Evolutionary conservation across 2,888 invertebrate species (phyloP), one percentile per base, ranked within the genome.

Genomic region (Mycalesis mineus): DNA sequence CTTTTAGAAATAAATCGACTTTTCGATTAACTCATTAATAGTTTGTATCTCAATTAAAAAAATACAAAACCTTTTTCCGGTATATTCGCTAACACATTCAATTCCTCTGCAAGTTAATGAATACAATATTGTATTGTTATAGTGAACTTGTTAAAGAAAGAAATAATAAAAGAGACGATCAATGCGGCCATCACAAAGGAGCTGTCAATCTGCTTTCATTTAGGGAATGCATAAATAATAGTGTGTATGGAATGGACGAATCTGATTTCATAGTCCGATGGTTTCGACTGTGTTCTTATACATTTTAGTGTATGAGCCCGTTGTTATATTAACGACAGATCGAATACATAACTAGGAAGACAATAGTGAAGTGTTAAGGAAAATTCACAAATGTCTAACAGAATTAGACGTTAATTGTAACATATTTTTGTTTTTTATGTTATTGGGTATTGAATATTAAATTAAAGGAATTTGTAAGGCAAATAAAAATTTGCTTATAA

Each of bases 261-360:
- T 66, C 60, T 66, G 64, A 63, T 67, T 67, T 66, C 64, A 65
- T 66, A 67, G 64, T 66, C 64, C 55, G 67, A 61, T 66, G 68
- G 57, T 65, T 68, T 64, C 58, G 62, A 45, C 48, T 59, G 65
- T 64, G 33, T 33, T 51, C 41, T 42, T 42, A 33, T 52, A 33
- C 33, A 33, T 42, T 13, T 17, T 52, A 52, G 42, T 33, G 17
- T 7, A 17, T 31, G 42, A 52, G 52, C 0, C 6, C 4, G 9
- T 15, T 22, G 33, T 17, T 11, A 15, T 7, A 14, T 39, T 39
- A 14, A 3, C 14, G 22, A n/a, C 1, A 22, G 28, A 5, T 22
- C 5, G 8, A 42, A 42, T 41, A 17, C 41, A 8, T 41, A 41
- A 40, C 13, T n/a, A n/a, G n/a, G n/a, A n/a, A n/a, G n/a, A n/a